phyloP scores from a whole-genome alignment of 2,888 invertebrate species.

The Microplitis deprimator region DNA sequence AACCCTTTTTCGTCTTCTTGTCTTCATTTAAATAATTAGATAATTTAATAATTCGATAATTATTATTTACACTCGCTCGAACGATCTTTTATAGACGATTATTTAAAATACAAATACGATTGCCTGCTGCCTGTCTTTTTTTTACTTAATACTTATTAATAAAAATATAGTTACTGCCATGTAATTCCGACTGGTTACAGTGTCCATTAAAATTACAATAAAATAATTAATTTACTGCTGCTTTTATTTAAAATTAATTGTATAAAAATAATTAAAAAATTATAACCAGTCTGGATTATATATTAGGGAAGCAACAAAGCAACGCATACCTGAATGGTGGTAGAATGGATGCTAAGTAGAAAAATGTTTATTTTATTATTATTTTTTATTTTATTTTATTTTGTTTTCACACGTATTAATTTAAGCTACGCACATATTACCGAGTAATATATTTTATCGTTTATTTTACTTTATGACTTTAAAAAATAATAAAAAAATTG shows the following conservation, averaged over 20 bases:
- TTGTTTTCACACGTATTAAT: neutral
- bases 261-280: neutral
- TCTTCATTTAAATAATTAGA: constrained; percentile 32
- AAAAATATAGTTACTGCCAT: constrained; percentile 27
- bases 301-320: constrained; percentile 25
- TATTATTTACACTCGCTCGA: constrained; percentile 51
- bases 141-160: constrained; percentile 32
- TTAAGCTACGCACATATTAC: constrained; percentile 20
- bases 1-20: constrained; percentile 36
- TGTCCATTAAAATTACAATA: constrained; percentile 6
- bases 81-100: constrained; percentile 51
- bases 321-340: constrained; percentile 42
- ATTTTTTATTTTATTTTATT: constrained; percentile 6
- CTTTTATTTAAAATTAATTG: constrained; percentile 15
- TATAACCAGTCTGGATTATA: constrained; percentile 18
- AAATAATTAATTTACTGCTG: constrained; percentile 8
- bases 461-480: neutral
- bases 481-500: neutral
- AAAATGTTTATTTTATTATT: constrained; percentile 36
- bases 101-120: constrained; percentile 54
- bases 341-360: constrained; percentile 45
- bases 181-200: constrained; percentile 26
- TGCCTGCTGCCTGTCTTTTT: constrained; percentile 67
- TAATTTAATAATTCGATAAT: constrained; percentile 32
- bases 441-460: constrained; percentile 12